Base-by-base conservation (phyloP, 2,113 vertebrate genomes). In the Ailurus styani region DNA sequence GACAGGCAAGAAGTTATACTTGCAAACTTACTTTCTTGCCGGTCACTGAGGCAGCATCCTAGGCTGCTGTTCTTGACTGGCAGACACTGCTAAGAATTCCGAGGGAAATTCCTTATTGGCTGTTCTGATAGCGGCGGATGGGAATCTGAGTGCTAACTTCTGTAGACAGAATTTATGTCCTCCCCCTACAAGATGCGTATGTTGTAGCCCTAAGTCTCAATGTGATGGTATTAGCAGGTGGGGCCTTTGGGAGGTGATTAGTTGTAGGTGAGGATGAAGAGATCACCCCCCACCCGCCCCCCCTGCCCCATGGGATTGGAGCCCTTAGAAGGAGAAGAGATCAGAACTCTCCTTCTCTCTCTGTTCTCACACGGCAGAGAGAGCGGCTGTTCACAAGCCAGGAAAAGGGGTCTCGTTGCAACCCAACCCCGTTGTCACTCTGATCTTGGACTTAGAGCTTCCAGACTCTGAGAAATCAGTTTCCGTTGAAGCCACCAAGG, bases 271-370 rank as follows among this genome's bases (percentile, higher is more conserved):
- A 78, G 9, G 9, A 2, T 54, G 84, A 86, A 40, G 42, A 1
- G 17, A 60, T 29, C 4, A 14, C 23, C 25, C 4, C 27, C 4
- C 25, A 20, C 21, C 4, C 23, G 0, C 21, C 25, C 8, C 0
- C 25, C 18, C 54, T 52, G 45, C 8, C 0, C 25, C 18, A 60
- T 52, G 45, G 27, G 6, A 50, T 50, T 25, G 10, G 6, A 20
- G 8, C 14, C 18, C 50, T 91, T 34, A 54, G 34, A 77, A 45
- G 34, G 77, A 85, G 60, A 87, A 77, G 31, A 23, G 42, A 27
- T 12, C 31, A 72, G 73, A 92, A 11, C 10, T 6, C 45, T 47
- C 47, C 34, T 47, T 40, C 34, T 60, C 70, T 73, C 34, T 60
- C 70, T 73, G 40, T 25, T 23, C 23, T 73, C 70, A 68, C 0